phyloP scores from a whole-genome alignment of 1,140 invertebrate species.

The Drosophila asahinai region DNA sequence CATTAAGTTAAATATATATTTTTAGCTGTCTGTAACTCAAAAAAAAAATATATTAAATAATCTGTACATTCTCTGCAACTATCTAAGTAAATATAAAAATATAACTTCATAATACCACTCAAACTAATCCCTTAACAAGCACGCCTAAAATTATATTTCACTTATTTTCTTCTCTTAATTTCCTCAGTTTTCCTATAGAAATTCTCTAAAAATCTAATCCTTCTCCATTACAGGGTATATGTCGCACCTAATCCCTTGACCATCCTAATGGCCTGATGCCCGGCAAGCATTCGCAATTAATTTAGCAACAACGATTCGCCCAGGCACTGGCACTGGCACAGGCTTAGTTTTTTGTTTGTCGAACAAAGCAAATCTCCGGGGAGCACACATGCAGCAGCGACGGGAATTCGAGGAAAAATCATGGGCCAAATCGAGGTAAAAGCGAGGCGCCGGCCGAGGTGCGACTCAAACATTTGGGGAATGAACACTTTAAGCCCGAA shows the following conservation, averaged over 20 bases:
- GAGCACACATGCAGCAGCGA: conserved; percentile 31
- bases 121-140: too few relatives aligned
- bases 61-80: too few relatives aligned
- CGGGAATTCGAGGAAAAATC: conserved; percentile 4
- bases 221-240: conserved; percentile 13
- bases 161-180: neutral
- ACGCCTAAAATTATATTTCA: too few relatives aligned
- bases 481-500: conserved; percentile 54
- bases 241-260: neutral
- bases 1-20: too few relatives aligned
- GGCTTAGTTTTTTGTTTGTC: conserved; percentile 37
- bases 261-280: conserved; percentile 9
- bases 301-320: conserved; percentile 21
- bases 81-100: too few relatives aligned
- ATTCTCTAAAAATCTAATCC: too few relatives aligned
- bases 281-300: conserved; percentile 44
- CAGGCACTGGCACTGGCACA: neutral
- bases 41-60: too few relatives aligned
- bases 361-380: conserved; percentile 35
- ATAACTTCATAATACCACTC: too few relatives aligned
- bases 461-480: conserved; percentile 44
- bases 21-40: too few relatives aligned
- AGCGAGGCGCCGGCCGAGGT: neutral
- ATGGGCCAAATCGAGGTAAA: neutral
- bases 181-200: neutral